These are phyloP conservation scores for Hyla sarda DNA, from an alignment of 2,113 vertebrate genomes.

Conservation along the genomic window DNA sequence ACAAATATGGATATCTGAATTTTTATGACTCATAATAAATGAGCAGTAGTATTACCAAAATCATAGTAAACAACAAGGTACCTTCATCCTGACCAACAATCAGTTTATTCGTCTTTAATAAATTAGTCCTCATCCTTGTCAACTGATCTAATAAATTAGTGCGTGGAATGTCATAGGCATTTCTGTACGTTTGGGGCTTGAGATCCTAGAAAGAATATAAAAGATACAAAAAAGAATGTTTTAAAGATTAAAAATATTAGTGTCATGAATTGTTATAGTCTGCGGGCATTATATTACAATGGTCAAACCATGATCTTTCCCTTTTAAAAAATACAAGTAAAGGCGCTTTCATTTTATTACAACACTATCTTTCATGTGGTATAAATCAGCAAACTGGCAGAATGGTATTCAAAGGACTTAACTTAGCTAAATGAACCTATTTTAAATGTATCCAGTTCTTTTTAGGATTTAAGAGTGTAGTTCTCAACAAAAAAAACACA, in stretches of 20 bases:
- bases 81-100: slow-evolving; percentile 82
- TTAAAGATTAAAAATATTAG: not conserved
- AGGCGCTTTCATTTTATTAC: no score
- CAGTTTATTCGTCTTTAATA: slow-evolving; percentile 78
- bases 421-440: no score
- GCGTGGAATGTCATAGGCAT: slow-evolving; percentile 84
- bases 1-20: no score
- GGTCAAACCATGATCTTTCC: not conserved
- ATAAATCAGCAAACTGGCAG: no score
- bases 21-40: no score
- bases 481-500: no score
- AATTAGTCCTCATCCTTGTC: slow-evolving; percentile 82
- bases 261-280: not conserved
- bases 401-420: no score
- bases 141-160: slow-evolving; percentile 79
- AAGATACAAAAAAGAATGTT: not conserved
- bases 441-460: no score
- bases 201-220: slow-evolving; percentile 72
- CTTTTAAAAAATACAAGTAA: not conserved
- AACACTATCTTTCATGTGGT: no score
- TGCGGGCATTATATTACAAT: not conserved
- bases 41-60: no score
- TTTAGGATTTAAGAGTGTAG: no score
- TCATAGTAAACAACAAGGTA: slow-evolving; percentile 59
- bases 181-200: slow-evolving; percentile 81